phyloP scores from a whole-genome alignment of 2,797 vertebrate species.

The Pogoniulus pusillus region DNA sequence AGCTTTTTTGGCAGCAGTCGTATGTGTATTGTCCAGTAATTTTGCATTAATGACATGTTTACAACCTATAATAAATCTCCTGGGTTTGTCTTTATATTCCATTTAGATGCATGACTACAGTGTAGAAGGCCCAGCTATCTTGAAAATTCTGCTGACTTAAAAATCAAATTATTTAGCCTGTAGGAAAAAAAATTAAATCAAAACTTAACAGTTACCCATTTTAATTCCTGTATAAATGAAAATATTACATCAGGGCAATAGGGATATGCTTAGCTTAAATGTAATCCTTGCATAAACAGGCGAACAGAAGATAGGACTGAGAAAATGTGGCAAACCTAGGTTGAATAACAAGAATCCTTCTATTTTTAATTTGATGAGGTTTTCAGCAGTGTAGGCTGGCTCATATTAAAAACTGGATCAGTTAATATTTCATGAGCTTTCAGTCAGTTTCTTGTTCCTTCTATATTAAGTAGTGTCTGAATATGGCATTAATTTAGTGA shows the following conservation, averaged over 20 bases:
- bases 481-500: slow-evolving; percentile 2
- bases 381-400: slow-evolving; percentile 32
- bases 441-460: slow-evolving; percentile 16
- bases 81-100: slow-evolving; percentile 81
- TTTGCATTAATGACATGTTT: slow-evolving; percentile 85
- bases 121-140: slow-evolving; percentile 69
- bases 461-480: neutral
- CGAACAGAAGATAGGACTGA: neutral
- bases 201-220: slow-evolving; percentile 56
- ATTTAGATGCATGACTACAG: slow-evolving; percentile 78
- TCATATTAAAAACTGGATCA: slow-evolving; percentile 4
- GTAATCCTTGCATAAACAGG: neutral
- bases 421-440: slow-evolving; percentile 26
- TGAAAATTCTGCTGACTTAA: slow-evolving; percentile 80
- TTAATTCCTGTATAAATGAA: slow-evolving; percentile 73
- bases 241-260: slow-evolving; percentile 35
- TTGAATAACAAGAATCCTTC: neutral
- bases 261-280: slow-evolving; percentile 14
- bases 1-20: slow-evolving; percentile 85
- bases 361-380: slow-evolving; percentile 7
- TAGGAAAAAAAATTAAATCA: slow-evolving; percentile 74
- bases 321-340: neutral
- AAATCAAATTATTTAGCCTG: slow-evolving; percentile 73
- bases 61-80: slow-evolving; percentile 81
- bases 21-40: slow-evolving; percentile 84